Evolutionary conservation across 1,140 invertebrate genomes (phyloP), one percentile per base, ranked within the genome.

Genomic region (Maconellicoccus hirsutus): DNA sequence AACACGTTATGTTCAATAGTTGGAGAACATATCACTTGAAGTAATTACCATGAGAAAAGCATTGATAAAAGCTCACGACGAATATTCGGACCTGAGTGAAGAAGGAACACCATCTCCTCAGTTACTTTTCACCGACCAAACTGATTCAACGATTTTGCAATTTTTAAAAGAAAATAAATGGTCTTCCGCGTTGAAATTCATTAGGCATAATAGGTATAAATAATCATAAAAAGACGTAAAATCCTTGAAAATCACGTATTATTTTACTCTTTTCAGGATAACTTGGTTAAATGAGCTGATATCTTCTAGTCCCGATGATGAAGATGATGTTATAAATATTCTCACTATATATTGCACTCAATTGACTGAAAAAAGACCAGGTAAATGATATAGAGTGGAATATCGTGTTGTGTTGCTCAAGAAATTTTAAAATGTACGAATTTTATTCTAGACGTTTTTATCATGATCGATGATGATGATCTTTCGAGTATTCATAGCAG

Each of bases 311-410:
- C 79, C 80, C 52, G 83, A 84, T 71, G 83, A 84, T 12, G 83
- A 84, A 14, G 84, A 89, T 77, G 86, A 88, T 73, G 81, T 90
- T 10, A 82, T 85, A n/a, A 84, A 84, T 10, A 83, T 89, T 70
- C 80, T 90, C 52, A 86, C 85, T 79, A 84, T 89, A 73, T 90
- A 87, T 77, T 89, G 88, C 76, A 84, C 82, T 75, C 84, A 87
- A 74, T 77, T 89, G 71, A 84, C 87, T 39, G 84, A 86, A 74
- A 86, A 89, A 74, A 84, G 84, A 79, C 80, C 84, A 74, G 86
- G 87, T 87, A 80, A n/a, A 79, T 73, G 76, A 33, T 70, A 42
- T 71, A 10, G 19, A 70, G 2, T n/a, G 16, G 1, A 3, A 33
- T 4, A 25, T n/a, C 22, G 4, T n/a, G 23, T 25, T 69, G 59